Evolutionary conservation across 2,888 invertebrate genomes (phyloP), one percentile per base, ranked within the genome.

Genomic region (Oscheius sp.): DNA sequence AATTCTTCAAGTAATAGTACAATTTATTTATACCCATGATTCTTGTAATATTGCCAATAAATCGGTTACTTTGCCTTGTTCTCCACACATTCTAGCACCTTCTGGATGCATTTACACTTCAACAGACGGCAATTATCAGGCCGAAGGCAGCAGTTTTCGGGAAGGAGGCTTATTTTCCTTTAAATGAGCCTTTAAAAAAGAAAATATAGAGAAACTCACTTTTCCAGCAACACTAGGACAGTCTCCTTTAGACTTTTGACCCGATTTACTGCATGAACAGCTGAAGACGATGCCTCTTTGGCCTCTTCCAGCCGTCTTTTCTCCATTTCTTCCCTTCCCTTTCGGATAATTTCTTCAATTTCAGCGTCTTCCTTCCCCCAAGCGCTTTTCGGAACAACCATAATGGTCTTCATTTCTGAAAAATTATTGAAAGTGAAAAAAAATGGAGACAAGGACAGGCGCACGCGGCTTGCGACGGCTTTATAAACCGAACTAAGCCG

Each of bases 301-400:
- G 46, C 52, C 45, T 64, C 49, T 46, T 64, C 64, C 18, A 29
- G 9, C 23, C 27, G 6, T 29, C n/a, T n/a, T 49, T n/a, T n/a
- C 21, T 52, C 66, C 49, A 18, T 45, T 27, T 46, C 52, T 27
- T 46, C 16, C 25, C 52, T 6, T 18, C 29, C 49, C n/a, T 27
- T 13, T 16, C 16, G 49, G 21, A 66, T 66, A n/a, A 52, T 53
- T 35, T 49, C 66, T 29, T 66, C 66, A 35, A 66, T 52, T 49
- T 66, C 66, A 16, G 49, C 29, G 25, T 66, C 66, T n/a, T 53
- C 52, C 21, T 66, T 66, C 6, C 66, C 66, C 66, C 66, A 66
- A 27, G 66, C 66, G 27, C 66, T 66, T 27, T 66, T 66, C 0
- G 66, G 66, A 49, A 66, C 66, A 52, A 66, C 66, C 66, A 66